Evolutionary conservation across 2,797 vertebrate species (phyloP).

Genomic region (Rhyacichthys aspro): DNA sequence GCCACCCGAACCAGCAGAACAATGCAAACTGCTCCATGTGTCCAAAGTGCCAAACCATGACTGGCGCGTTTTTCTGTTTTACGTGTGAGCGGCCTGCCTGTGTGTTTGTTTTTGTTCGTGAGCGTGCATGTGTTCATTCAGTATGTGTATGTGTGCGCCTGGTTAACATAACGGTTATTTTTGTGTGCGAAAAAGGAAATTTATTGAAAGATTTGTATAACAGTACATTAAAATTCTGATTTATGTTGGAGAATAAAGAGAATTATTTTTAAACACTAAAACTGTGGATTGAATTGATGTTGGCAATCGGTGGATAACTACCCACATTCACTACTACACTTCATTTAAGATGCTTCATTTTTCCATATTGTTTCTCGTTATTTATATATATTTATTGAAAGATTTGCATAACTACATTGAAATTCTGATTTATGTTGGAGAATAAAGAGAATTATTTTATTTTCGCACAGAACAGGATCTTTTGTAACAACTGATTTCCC

Average conservation of each 20-base stretch:
- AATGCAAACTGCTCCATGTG: constrained; percentile 80
- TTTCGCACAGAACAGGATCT: no score
- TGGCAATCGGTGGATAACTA: not conserved
- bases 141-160: constrained; percentile 43
- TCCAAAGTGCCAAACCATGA: constrained; percentile 84
- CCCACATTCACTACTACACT: no score
- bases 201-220: constrained; percentile 82
- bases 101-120: constrained; percentile 7
- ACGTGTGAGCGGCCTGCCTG: constrained; percentile 4
- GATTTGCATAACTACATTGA: no score
- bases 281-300: not conserved
- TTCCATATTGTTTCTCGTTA: no score
- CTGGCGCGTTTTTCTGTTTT: constrained; percentile 64
- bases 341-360: no score
- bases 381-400: no score
- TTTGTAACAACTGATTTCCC: no score
- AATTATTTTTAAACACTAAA: constrained; percentile 81
- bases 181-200: constrained; percentile 75
- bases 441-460: no score
- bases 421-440: no score
- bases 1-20: constrained; percentile 81
- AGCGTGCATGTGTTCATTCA: constrained; percentile 43
- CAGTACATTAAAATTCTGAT: constrained; percentile 73
- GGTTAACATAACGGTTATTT: constrained; percentile 77
- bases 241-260: constrained; percentile 81